Evolutionary conservation across 2,797 vertebrate species (phyloP), one percentile per base, ranked within the genome.

Genomic region (Euthynnus affinis): DNA sequence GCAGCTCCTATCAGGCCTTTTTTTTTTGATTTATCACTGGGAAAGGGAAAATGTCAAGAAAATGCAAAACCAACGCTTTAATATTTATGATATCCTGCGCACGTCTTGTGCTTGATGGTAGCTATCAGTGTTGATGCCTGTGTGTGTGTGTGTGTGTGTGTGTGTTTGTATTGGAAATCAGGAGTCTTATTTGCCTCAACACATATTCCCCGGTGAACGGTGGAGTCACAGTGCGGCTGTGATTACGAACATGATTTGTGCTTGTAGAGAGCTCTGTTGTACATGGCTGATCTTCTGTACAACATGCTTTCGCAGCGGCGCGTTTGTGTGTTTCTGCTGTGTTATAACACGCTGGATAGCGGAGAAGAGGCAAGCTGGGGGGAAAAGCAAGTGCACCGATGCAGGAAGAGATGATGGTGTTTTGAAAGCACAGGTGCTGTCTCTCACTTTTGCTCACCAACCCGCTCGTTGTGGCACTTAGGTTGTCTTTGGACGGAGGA

Each of bases 241-340:
- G 91, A 93, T 93, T 91, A 90, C 51, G 60, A 89, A 91, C 88
- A 91, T 89, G 92, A 94, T 91, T 91, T 91, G 88, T 87, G 79
- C 88, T 90, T 92, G 88, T 91, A 87, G 71, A 40, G 82, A 87
- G 78, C 71, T 23, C 73, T 68, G 88, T 88, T 81, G 88, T 85
- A 93, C 87, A 87, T 66, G 86, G 87, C 83, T 87, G 88, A 92
- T 91, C 85, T 80, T 81, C 83, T 64, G 88, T 75, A 52, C 76
- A 63, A 78, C 80, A 81, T 73, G 84, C 82, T 80, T 82, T 83
- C 70, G 76, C 34, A 59, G 75, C 73, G 76, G 80, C 84, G 83
- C 78, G 74, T 88, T 88, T 88, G 83, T 85, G 87, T 71, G 74
- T 84, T 74, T 71, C 66, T 58, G 71, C 82, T 74, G 80, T 85